Conservation (phyloP, 2,888 invertebrate genomes). For the Lucinisca nassula region DNA sequence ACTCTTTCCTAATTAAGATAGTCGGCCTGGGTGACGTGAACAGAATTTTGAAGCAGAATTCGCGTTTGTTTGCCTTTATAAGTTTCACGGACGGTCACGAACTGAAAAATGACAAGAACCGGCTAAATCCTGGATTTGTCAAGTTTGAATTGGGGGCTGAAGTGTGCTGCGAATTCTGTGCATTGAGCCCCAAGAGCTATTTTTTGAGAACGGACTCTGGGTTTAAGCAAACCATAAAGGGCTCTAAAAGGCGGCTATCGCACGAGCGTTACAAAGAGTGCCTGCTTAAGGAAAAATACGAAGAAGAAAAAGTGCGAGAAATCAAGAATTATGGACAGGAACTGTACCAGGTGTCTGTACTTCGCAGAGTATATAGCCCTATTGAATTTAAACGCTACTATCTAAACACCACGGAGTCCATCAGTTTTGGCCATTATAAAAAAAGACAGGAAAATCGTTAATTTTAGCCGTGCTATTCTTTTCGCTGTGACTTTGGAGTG, state of each 20-base stretch:
- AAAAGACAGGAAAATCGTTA: too few species aligned
- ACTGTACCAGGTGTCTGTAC: not conserved
- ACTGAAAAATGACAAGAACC: not conserved
- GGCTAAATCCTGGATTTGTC: not conserved
- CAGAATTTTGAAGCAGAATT: not conserved
- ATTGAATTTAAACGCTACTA: slow-evolving; percentile 1
- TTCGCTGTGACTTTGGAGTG: too few species aligned
- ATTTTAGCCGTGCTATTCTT: too few species aligned
- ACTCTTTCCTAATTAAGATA: not conserved
- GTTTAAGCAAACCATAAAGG: slow-evolving; percentile 16
- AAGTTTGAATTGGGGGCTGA: slow-evolving; percentile 10
- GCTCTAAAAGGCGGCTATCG: not conserved
- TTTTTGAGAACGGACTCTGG: slow-evolving; percentile 3
- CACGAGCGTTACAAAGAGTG: slow-evolving; percentile 25
- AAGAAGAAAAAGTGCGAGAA: not conserved
- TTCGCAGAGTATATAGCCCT: not conserved
- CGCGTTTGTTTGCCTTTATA: not conserved
- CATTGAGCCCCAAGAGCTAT: slow-evolving; percentile 11
- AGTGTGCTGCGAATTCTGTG: slow-evolving; percentile 12
- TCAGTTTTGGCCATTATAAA: slow-evolving; percentile 21
- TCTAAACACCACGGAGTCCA: not conserved
- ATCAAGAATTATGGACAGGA: slow-evolving; percentile 9
- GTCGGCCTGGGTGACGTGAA: not conserved
- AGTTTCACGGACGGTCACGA: not conserved
- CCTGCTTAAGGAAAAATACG: not conserved